Evolutionary conservation across 2,797 vertebrate species (phyloP).

Genomic region (Staurois parvus): DNA sequence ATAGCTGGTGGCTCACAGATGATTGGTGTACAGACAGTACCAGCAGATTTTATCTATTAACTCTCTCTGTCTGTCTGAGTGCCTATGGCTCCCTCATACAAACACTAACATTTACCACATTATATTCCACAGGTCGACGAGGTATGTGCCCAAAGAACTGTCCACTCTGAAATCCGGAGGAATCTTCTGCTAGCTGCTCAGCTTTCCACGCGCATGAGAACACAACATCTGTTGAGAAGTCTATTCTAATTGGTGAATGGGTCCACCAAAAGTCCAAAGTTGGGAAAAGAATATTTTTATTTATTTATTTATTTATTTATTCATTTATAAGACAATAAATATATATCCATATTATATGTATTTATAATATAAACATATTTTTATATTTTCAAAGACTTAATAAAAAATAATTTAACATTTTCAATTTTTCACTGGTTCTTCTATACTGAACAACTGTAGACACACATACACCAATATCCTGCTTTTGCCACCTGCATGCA

Average conservation of each 20-base stretch:
- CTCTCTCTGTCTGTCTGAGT: neutral
- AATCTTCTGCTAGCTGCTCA: conserved; percentile 1
- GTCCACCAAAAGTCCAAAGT: too few relatives aligned
- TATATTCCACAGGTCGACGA: neutral
- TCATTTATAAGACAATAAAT: too few relatives aligned
- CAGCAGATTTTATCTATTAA: neutral
- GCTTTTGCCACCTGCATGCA: too few relatives aligned
- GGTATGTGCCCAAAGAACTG: neutral
- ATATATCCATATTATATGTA: too few relatives aligned
- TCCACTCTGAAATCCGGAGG: conserved; percentile 1
- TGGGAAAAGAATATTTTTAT: neutral
- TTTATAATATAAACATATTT: too few relatives aligned
- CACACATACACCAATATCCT: too few relatives aligned
- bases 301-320: neutral
- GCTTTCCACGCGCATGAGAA: conserved; percentile 20
- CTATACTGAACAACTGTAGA: too few relatives aligned
- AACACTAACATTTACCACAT: neutral
- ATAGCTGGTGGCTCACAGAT: neutral
- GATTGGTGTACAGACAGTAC: neutral
- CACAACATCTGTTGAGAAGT: accelerated
- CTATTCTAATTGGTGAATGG: neutral
- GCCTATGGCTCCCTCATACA: neutral
- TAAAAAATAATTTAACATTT: too few relatives aligned
- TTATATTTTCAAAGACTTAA: too few relatives aligned
- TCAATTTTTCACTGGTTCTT: too few relatives aligned